A percentile compares a stretch with the other conserved stretches of the same genome.
phyloP scores from a whole-genome alignment of 2,797 vertebrate species.

The Pangasius djambal region DNA sequence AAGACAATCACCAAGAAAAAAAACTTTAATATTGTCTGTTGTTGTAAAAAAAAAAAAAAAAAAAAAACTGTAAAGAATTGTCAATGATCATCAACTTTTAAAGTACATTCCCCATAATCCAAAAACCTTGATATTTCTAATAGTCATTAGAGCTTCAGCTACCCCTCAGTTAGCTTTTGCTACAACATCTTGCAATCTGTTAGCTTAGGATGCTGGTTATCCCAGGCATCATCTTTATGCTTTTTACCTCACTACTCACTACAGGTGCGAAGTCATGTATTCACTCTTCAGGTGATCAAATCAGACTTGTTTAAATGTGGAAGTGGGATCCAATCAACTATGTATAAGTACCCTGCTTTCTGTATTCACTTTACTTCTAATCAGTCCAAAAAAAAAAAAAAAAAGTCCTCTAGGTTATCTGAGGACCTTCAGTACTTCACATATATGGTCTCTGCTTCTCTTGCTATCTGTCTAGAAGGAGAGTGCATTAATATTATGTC shows the following conservation, averaged over 20 bases:
- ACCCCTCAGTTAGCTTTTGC: not conserved
- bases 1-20: too few species aligned
- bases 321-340: not conserved
- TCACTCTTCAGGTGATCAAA: not conserved
- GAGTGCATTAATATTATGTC: not conserved
- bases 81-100: too few species aligned
- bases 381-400: too few species aligned
- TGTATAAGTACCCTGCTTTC: not conserved
- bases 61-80: too few species aligned
- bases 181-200: not conserved
- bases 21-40: too few species aligned
- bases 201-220: not conserved
- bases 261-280: too few species aligned
- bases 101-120: too few species aligned
- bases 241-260: not conserved
- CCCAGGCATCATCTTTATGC: not conserved
- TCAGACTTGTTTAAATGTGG: not conserved
- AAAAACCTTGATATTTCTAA: too few species aligned
- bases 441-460: not conserved
- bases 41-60: too few species aligned
- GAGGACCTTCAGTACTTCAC: not conserved
- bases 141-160: not conserved
- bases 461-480: not conserved
- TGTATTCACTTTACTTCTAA: not conserved
- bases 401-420: too few species aligned